Conservation (phyloP, 2,113 vertebrate species). For the Edolisoma coerulescens region DNA sequence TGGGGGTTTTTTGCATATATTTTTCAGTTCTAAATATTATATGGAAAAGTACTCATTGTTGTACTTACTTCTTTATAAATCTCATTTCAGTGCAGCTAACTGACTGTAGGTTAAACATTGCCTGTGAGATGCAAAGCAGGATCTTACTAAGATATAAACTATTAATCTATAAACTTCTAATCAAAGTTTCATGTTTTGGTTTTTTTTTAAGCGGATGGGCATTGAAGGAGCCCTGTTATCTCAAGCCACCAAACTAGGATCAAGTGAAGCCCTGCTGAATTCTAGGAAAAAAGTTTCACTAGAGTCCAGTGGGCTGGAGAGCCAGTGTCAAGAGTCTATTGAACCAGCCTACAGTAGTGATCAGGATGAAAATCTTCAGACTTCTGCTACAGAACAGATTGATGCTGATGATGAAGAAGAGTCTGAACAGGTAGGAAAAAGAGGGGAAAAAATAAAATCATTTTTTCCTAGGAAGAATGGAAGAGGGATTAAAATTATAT, state of each 20-base stretch:
- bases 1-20: fast-evolving
- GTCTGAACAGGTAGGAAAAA: conserved; percentile 69
- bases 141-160: neutral
- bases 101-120: neutral
- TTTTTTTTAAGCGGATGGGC: conserved; percentile 67
- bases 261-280: conserved; percentile 59
- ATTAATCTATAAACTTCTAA: neutral
- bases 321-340: conserved; percentile 76
- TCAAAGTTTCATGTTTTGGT: neutral
- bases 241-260: conserved; percentile 74
- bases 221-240: conserved; percentile 75
- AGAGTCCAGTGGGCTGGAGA: conserved; percentile 61
- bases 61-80: neutral
- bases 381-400: conserved; percentile 72
- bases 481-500: neutral
- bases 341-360: conserved; percentile 76
- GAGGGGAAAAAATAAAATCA: fast-evolving
- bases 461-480: neutral
- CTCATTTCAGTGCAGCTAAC: neutral
- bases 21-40: neutral
- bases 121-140: neutral
- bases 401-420: conserved; percentile 87
- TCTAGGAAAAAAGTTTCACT: conserved; percentile 70
- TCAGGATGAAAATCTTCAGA: conserved; percentile 75
- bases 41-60: neutral